phyloP scores from a whole-genome alignment of 2,797 vertebrate species.

The Poeciliopsis presidionis region DNA sequence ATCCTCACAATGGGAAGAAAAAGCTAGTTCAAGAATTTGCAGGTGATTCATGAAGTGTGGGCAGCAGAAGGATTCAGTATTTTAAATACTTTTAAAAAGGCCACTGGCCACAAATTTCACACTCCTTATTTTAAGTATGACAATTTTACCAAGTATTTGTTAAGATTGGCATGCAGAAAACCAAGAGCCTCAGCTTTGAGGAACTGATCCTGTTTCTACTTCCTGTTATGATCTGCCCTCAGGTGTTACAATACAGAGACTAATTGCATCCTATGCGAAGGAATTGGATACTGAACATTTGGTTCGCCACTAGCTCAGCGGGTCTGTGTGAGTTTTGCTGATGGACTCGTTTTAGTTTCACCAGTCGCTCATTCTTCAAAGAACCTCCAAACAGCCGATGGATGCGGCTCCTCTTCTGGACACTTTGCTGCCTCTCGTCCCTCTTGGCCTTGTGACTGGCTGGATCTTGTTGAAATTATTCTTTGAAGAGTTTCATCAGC shows the following conservation, averaged over 20 bases:
- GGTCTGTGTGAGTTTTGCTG: conserved; percentile 28
- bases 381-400: conserved; percentile 38
- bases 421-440: background rate
- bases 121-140: background rate
- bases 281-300: conserved; percentile 10
- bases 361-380: conserved; percentile 37
- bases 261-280: background rate
- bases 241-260: too few species aligned
- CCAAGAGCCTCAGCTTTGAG: too few species aligned
- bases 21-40: background rate
- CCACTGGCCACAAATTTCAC: background rate
- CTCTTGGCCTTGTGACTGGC: background rate
- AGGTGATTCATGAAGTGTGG: background rate
- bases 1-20: background rate
- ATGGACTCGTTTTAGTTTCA: conserved; percentile 23
- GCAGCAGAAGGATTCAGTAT: background rate
- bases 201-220: too few species aligned
- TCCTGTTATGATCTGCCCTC: too few species aligned
- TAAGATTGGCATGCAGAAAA: background rate
- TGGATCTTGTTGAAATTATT: background rate
- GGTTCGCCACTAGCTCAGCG: conserved; percentile 17
- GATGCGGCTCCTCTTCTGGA: conserved; percentile 14
- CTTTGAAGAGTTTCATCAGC: background rate
- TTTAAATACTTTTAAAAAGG: background rate
- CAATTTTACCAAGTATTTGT: background rate